phyloP scores from a whole-genome alignment of 1,140 invertebrate species.

The Solenopsis invicta region DNA sequence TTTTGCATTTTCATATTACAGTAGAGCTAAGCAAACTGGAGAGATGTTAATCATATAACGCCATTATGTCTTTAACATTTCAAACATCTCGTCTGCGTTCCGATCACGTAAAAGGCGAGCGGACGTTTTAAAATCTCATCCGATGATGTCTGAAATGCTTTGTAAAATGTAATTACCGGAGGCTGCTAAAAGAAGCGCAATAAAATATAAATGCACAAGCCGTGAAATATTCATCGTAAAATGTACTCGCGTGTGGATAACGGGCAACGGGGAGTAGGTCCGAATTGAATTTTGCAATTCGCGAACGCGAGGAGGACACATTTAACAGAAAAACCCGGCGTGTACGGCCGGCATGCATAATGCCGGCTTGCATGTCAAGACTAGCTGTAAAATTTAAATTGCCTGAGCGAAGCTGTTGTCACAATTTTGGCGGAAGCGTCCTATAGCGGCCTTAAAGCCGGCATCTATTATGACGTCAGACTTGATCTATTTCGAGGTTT shows the following conservation, averaged over 20 bases:
- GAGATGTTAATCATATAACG: constrained; percentile 4
- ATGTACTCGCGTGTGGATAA: constrained; percentile 37
- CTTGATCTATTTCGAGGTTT: background rate
- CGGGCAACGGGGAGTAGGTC: background rate
- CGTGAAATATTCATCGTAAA: constrained; percentile 43
- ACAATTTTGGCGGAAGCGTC: background rate
- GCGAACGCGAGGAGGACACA: constrained; percentile 22
- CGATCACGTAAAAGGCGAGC: constrained; percentile 34
- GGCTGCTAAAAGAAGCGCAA: constrained; percentile 2
- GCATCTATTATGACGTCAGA: background rate
- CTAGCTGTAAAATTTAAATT: constrained; percentile 52
- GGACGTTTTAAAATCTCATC: constrained; percentile 20
- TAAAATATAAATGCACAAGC: constrained; percentile 45
- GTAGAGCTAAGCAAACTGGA: background rate
- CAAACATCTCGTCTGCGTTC: background rate
- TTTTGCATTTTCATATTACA: background rate
- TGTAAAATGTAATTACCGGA: constrained; percentile 30
- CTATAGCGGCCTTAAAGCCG: background rate
- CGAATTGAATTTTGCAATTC: constrained; percentile 49
- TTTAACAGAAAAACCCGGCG: constrained; percentile 29
- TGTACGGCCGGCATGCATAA: constrained; percentile 34
- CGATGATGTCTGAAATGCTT: constrained; percentile 33
- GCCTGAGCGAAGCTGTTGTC: constrained; percentile 19
- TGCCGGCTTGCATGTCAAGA: constrained; percentile 44
- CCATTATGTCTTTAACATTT: constrained; percentile 25